Conservation (phyloP, 2,888 invertebrate species). For the Cabera pusaria region DNA sequence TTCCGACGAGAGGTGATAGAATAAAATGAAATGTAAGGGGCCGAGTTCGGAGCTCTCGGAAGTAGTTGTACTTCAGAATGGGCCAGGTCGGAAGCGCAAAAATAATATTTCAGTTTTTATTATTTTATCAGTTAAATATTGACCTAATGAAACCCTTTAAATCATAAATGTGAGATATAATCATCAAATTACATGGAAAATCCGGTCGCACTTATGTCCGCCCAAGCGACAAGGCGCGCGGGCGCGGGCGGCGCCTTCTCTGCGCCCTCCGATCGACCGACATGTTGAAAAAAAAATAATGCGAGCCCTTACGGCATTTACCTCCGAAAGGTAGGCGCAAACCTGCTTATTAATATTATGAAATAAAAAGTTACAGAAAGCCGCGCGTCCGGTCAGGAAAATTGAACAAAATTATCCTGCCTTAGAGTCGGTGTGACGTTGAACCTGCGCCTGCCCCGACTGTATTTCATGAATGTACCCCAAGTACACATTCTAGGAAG, state of each 20-base stretch:
- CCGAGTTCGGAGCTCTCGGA: conserved; percentile 20
- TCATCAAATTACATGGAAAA: conserved; percentile 17
- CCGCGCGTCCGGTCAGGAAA: conserved; percentile 53
- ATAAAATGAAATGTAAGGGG: conserved; percentile 25
- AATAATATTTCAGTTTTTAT: conserved; percentile 46
- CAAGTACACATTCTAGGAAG: conserved; percentile 4
- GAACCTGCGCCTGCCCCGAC: conserved; percentile 21
- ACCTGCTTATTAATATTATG: conserved; percentile 42
- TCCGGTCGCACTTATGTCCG: conserved; percentile 47
- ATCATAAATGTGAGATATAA: conserved; percentile 35
- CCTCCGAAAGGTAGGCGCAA: conserved; percentile 64
- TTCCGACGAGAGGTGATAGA: conserved; percentile 34
- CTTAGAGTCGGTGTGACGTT: conserved; percentile 35
- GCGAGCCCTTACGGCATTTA: conserved; percentile 49
- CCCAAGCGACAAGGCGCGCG: conserved; percentile 50
- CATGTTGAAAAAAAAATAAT: conserved; percentile 52
- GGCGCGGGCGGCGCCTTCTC: conserved; percentile 53
- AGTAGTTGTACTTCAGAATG: conserved; percentile 30
- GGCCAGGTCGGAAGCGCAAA: conserved; percentile 20
- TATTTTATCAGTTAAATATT: conserved; percentile 34
- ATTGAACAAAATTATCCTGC: conserved; percentile 74
- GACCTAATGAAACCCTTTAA: conserved; percentile 32
- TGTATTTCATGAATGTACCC: conserved; percentile 16
- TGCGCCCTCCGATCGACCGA: conserved; percentile 56
- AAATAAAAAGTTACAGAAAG: conserved; percentile 42